Evolutionary conservation across 2,888 invertebrate genomes (phyloP).

Genomic region (Stenurella melanura): DNA sequence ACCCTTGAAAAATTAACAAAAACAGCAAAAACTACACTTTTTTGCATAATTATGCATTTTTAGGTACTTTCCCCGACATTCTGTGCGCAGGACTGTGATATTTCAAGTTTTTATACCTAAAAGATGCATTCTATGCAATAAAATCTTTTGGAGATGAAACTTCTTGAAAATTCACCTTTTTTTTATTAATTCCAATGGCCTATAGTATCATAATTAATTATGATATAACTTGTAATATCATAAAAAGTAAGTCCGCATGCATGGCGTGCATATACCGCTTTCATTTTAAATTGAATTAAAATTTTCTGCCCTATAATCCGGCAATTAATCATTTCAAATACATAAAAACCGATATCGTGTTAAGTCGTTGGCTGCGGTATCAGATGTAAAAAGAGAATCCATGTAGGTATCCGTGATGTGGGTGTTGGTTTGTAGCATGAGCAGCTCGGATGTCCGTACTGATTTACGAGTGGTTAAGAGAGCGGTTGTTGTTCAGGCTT

Average conservation of each 20-base stretch:
- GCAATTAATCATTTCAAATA: conserved; percentile 35
- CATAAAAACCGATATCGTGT: conserved; percentile 41
- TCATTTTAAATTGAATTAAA: neutral
- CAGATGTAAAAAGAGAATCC: conserved; percentile 45
- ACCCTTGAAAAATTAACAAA: too few relatives aligned
- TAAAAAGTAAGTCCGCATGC: neutral
- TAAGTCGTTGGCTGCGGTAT: conserved; percentile 36
- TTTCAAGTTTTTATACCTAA: too few relatives aligned
- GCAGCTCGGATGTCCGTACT: conserved; percentile 30
- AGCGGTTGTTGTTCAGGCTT: neutral
- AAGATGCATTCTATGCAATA: too few relatives aligned
- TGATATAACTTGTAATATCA: neutral
- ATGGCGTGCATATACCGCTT: neutral
- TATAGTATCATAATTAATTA: too few relatives aligned
- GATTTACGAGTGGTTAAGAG: conserved; percentile 30
- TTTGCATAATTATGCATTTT: too few relatives aligned
- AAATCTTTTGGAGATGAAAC: too few relatives aligned
- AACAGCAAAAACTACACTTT: too few relatives aligned
- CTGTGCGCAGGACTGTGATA: too few relatives aligned
- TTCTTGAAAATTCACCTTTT: too few relatives aligned
- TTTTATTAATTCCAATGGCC: too few relatives aligned
- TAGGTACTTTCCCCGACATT: too few relatives aligned
- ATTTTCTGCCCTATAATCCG: conserved; percentile 3
- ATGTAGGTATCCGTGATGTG: conserved; percentile 43
- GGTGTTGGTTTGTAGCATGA: conserved; percentile 45